Evolutionary conservation across 35 echinoderm and acorn worm species (phyloP).

Genomic region (Eucidaris tribuloides): DNA sequence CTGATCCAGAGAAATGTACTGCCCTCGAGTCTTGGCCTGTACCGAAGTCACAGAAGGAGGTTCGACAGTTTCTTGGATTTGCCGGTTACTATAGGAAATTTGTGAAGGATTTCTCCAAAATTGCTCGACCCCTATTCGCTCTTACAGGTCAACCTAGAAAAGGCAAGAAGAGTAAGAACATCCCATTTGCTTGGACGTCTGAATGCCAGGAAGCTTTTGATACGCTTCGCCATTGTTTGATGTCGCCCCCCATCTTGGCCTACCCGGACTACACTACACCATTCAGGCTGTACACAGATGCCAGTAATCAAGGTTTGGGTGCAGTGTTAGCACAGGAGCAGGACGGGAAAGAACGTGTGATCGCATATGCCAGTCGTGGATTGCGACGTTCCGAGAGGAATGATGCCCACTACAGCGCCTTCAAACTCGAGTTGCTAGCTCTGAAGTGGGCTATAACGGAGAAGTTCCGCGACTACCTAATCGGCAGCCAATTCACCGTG

Average conservation of each 20-base stretch:
- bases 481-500: conserved; percentile 15
- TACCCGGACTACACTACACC: conserved; percentile 32
- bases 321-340: conserved; percentile 51
- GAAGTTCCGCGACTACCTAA: conserved; percentile 58
- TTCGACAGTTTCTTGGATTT: conserved; percentile 55
- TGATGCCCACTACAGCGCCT: conserved; percentile 60
- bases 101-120: conserved; percentile 48
- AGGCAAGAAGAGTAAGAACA: neutral
- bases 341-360: conserved; percentile 24
- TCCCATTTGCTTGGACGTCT: neutral
- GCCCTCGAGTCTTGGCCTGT: conserved; percentile 44
- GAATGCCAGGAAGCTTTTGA: conserved; percentile 37
- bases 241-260: conserved; percentile 21
- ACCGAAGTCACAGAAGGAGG: conserved; percentile 17
- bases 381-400: conserved; percentile 34
- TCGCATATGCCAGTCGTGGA: conserved; percentile 67
- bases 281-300: conserved; percentile 68
- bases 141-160: conserved; percentile 1
- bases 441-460: conserved; percentile 73
- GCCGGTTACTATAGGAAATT: conserved; percentile 62
- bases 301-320: conserved; percentile 44
- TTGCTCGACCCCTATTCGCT: conserved; percentile 49
- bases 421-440: conserved; percentile 61
- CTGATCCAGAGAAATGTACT: conserved; percentile 54
- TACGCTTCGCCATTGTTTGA: neutral